Base-by-base conservation (phyloP, 2,888 invertebrate genomes). In the Seira ritae region DNA sequence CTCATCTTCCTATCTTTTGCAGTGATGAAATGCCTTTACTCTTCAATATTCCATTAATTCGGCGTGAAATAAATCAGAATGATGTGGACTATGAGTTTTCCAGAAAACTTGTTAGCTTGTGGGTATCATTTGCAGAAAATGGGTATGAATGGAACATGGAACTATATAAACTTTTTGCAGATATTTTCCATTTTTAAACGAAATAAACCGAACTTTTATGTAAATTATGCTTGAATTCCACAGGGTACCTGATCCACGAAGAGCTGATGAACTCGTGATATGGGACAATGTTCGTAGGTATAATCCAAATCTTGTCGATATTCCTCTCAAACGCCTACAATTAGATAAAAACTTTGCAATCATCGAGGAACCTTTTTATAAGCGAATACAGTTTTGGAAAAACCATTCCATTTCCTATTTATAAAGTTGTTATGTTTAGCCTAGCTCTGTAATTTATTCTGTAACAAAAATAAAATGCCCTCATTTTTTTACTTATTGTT, bases 301-400 rank as follows among this genome's bases (percentile, higher is more conserved):
- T 1, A 77, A 74, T 24, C 69, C 81, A 12, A 66, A 72, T 2
- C 66, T 77, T n/a, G 0, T 2, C 1, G 79, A 81, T 71, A 46
- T 79, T 22, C 65, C 85, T 8, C 62, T 87, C 22, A 82, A 78
- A 60, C 69, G 80, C 8, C 42, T 85, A 17, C 71, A 78, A 19
- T 71, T 88, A 0, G 83, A 88, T 23, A 86, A 73, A 37, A 70
- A 74, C 1, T 78, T 85, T 10, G 68, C 73, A 37, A 72, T 87
- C 0, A 76, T 85, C n/a, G 85, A 86, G 65, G 87, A 87, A 46
- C 86, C 87, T 8, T 87, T 86, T 76, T 84, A 70, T 60, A 72
- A 62, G 65, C 37, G 88, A 70, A 80, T 88, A 31, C 76, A 85
- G 17, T 80, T 88, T 80, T 87, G 87, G 87, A 86, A 87, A 66